These are phyloP conservation scores for Colletes collaris DNA, from an alignment of 2,888 invertebrate genomes.

Conservation along the genomic window DNA sequence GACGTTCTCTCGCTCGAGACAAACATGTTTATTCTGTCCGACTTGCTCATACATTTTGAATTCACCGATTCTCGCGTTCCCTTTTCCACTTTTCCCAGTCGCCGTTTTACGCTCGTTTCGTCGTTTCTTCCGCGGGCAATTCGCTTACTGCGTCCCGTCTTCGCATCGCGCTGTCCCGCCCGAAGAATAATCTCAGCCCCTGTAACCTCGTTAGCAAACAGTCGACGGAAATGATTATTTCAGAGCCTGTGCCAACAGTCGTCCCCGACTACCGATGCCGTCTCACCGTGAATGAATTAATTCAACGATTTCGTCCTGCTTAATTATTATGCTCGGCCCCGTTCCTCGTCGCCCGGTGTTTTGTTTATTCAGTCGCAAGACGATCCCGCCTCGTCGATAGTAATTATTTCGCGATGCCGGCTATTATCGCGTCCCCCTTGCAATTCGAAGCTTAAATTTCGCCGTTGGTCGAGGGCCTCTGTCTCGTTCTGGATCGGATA, in stretches of 20 bases:
- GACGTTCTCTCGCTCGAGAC: neutral
- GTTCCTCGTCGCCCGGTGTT: neutral
- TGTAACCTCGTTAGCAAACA: slow-evolving; percentile 75
- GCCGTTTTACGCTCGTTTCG: too few relatives aligned
- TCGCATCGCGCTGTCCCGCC: neutral
- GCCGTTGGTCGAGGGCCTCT: neutral
- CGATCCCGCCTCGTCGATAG: slow-evolving; percentile 29
- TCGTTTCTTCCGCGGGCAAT: neutral
- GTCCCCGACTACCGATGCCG: slow-evolving; percentile 48
- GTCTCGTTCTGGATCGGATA: neutral
- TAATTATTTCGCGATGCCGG: slow-evolving; percentile 40
- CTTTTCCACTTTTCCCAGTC: neutral
- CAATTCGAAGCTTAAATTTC: neutral
- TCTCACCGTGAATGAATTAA: slow-evolving; percentile 73
- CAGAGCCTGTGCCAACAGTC: slow-evolving; percentile 67
- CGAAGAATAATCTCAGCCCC: slow-evolving; percentile 58
- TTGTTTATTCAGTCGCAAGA: slow-evolving; percentile 48
- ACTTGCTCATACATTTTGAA: slow-evolving; percentile 4
- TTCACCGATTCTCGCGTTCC: neutral
- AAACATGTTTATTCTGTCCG: slow-evolving; percentile 20
- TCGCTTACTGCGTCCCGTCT: neutral
- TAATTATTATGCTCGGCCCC: slow-evolving; percentile 72
- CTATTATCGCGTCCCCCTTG: slow-evolving; percentile 7
- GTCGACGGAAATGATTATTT: slow-evolving; percentile 76
- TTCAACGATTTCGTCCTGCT: slow-evolving; percentile 67